Percentiles rank a stretch among this genome's conserved stretches.
Evolutionary conservation across 2,113 vertebrate genomes (phyloP).

Genomic region (Cephalophus harveyi): DNA sequence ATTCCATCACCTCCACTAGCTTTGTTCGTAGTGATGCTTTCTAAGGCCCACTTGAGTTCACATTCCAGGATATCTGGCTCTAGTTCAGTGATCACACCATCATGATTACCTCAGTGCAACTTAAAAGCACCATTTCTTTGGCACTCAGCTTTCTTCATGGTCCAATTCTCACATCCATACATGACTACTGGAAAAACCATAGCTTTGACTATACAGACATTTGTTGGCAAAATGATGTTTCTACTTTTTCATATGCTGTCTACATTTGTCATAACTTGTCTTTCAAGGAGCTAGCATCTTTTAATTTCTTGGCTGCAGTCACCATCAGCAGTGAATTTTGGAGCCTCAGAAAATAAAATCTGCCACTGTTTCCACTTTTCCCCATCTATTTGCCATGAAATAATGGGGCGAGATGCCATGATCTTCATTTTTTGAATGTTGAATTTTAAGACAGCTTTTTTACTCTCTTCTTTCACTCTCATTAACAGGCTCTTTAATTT

Average conservation of each 20-base stretch:
- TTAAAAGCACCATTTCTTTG: too few species aligned
- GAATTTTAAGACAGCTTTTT: neutral
- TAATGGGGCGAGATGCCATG: neutral
- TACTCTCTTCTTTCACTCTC: neutral
- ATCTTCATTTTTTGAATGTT: neutral
- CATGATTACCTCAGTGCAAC: too few species aligned
- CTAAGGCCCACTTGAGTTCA: too few species aligned
- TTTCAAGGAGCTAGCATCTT: neutral
- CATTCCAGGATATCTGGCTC: too few species aligned
- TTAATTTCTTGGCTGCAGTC: neutral
- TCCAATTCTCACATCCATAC: neutral
- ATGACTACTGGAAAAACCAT: neutral
- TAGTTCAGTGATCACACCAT: too few species aligned
- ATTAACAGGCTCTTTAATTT: neutral
- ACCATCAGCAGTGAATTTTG: neutral
- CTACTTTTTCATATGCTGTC: neutral
- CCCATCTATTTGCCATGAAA: neutral
- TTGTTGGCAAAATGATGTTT: neutral
- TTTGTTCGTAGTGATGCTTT: too few species aligned
- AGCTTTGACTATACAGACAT: neutral
- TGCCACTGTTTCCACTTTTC: neutral
- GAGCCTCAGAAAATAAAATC: neutral
- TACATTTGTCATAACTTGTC: neutral
- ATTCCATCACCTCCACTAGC: too few species aligned
- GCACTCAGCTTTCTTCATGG: neutral